phyloP scores from a whole-genome alignment of 2,888 invertebrate species.

The Perdita meconis region DNA sequence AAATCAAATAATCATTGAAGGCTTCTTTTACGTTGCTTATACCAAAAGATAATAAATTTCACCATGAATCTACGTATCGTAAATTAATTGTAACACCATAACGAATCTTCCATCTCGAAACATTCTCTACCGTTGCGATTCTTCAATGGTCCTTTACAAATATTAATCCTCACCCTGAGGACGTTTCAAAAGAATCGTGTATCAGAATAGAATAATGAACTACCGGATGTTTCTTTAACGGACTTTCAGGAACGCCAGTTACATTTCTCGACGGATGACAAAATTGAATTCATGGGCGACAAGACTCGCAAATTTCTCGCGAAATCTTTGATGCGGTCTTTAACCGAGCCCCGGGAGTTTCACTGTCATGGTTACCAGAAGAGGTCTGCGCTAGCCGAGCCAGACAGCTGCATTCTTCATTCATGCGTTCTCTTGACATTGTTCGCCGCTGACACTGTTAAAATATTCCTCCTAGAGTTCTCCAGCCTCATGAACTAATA shows the following conservation, averaged over 20 bases:
- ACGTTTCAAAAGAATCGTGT: too few species aligned
- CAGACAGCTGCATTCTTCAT: slow-evolving; percentile 54
- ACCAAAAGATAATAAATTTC: too few species aligned
- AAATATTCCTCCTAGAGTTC: slow-evolving; percentile 53
- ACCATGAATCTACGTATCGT: too few species aligned
- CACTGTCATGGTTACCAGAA: slow-evolving; percentile 35
- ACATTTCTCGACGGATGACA: background rate
- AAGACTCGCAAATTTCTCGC: slow-evolving; percentile 13
- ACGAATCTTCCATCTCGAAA: too few species aligned
- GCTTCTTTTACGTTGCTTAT: too few species aligned
- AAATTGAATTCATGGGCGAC: slow-evolving; percentile 5
- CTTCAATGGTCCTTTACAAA: too few species aligned
- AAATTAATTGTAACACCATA: too few species aligned
- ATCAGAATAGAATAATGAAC: too few species aligned
- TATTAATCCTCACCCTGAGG: too few species aligned
- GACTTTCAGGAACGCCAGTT: background rate
- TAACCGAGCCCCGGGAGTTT: slow-evolving; percentile 16
- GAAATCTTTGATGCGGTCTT: slow-evolving; percentile 30
- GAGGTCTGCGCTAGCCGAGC: slow-evolving; percentile 14
- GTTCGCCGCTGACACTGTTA: slow-evolving; percentile 50
- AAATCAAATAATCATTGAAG: too few species aligned
- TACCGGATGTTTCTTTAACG: slow-evolving; percentile 15
- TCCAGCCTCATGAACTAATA: slow-evolving; percentile 23
- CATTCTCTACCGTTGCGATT: too few species aligned
- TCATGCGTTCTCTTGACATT: slow-evolving; percentile 39